These are phyloP conservation scores for Andricus grossulariae DNA, from an alignment of 1,140 invertebrate genomes.

Conservation along the genomic window DNA sequence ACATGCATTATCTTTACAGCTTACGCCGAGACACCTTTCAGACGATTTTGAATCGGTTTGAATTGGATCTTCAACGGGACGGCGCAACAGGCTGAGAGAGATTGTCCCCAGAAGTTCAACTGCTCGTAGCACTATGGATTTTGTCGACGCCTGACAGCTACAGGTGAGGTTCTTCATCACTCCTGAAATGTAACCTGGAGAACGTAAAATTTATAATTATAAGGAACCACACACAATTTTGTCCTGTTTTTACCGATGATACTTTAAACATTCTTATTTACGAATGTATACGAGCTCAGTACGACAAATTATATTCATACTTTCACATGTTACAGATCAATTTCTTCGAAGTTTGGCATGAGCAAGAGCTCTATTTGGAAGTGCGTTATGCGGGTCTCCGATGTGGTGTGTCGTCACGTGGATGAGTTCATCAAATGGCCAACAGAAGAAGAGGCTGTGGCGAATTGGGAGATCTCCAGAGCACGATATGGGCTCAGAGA, in stretches of 20 bases:
- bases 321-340: slow-evolving; percentile 32
- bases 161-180: slow-evolving; percentile 18
- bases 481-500: slow-evolving; percentile 50
- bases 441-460: slow-evolving; percentile 7
- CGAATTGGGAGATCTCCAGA: background rate
- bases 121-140: slow-evolving; percentile 34
- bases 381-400: slow-evolving; percentile 24
- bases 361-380: slow-evolving; percentile 34
- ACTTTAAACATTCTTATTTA: no score
- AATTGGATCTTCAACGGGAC: slow-evolving; percentile 4
- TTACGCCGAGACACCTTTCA: slow-evolving; percentile 27
- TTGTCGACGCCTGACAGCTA: slow-evolving; percentile 38
- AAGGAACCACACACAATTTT: no score
- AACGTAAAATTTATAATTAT: no score
- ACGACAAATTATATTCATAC: no score
- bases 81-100: background rate
- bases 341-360: slow-evolving; percentile 34
- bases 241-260: no score
- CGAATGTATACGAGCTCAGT: no score
- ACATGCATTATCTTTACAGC: background rate
- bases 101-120: slow-evolving; percentile 31
- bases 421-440: slow-evolving; percentile 33
- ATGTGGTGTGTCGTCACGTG: slow-evolving; percentile 11
- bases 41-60: slow-evolving; percentile 9
- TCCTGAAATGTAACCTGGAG: no score